Conservation (phyloP, 1,140 invertebrate genomes). For the Drosophila pectinifera region DNA sequence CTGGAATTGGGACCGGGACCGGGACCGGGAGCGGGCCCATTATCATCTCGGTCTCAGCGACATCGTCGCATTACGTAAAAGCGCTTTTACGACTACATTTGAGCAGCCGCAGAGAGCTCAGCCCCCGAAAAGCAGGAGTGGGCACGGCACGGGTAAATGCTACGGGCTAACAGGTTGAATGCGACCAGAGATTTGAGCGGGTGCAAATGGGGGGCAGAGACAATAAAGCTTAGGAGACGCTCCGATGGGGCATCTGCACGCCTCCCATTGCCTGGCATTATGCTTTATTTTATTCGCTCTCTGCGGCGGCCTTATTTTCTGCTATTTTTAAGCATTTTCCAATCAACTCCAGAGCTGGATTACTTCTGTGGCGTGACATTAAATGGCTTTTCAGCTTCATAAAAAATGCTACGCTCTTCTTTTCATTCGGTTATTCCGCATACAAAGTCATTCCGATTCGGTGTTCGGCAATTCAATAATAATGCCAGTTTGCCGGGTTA, state of each 20-base stretch:
- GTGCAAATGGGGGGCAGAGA: slow-evolving; percentile 64
- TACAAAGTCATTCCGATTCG: slow-evolving; percentile 57
- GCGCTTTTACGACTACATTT: slow-evolving; percentile 79
- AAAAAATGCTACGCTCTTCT: slow-evolving; percentile 40
- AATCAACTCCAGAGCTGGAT: slow-evolving; percentile 71
- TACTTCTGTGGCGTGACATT: slow-evolving; percentile 63
- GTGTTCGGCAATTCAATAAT: slow-evolving; percentile 68
- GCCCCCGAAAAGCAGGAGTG: slow-evolving; percentile 30
- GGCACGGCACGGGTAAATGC: slow-evolving; percentile 26
- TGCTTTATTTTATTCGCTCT: slow-evolving; percentile 20
- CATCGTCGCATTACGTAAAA: slow-evolving; percentile 76
- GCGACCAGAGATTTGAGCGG: slow-evolving; percentile 66
- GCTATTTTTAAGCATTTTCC: slow-evolving; percentile 56
- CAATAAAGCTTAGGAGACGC: slow-evolving; percentile 68
- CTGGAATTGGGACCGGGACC: not conserved
- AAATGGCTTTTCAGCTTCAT: slow-evolving; percentile 67
- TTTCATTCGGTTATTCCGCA: slow-evolving; percentile 31
- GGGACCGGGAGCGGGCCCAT: slow-evolving; percentile 45
- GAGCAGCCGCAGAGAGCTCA: slow-evolving; percentile 39
- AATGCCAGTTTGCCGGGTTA: slow-evolving; percentile 74
- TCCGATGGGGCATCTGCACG: slow-evolving; percentile 25
- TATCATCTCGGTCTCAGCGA: slow-evolving; percentile 52
- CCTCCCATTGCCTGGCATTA: slow-evolving; percentile 12
- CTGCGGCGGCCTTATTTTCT: slow-evolving; percentile 5
- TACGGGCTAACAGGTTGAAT: slow-evolving; percentile 68